A percentile compares a stretch with the other conserved stretches of the same genome.
These are phyloP conservation scores for Cartodere bifasciata DNA, from an alignment of 2,888 invertebrate genomes.

Conservation along the genomic window DNA sequence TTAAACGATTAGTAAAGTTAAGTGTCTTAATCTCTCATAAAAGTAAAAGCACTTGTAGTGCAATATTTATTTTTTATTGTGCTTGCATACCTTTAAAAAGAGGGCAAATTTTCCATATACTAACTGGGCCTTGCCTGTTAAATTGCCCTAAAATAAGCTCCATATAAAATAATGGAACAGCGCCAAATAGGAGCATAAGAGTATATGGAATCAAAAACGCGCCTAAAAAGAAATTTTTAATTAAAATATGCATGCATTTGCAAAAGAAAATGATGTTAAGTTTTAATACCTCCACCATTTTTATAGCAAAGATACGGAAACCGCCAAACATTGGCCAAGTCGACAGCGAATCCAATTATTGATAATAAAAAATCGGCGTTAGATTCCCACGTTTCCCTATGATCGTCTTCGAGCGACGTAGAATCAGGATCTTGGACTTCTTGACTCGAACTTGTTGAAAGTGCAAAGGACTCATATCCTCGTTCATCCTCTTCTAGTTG, in stretches of 20 bases:
- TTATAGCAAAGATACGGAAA: conserved; percentile 69
- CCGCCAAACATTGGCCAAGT: conserved; percentile 77
- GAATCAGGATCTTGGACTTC: conserved; percentile 29
- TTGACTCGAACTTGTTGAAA: conserved; percentile 33
- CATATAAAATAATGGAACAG: conserved; percentile 68
- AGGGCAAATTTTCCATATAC: conserved; percentile 72
- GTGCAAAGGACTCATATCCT: conserved; percentile 32
- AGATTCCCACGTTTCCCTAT: conserved; percentile 68
- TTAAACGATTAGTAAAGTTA: conserved; percentile 2
- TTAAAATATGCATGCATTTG: neutral
- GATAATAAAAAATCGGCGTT: conserved; percentile 71
- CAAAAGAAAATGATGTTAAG: conserved; percentile 4
- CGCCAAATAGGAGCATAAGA: conserved; percentile 62
- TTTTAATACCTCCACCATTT: conserved; percentile 58
- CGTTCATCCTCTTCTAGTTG: conserved; percentile 35
- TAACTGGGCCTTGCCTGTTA: conserved; percentile 63
- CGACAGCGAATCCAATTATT: conserved; percentile 76
- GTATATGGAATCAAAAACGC: conserved; percentile 67
- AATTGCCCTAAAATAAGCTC: conserved; percentile 66
- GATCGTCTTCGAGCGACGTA: conserved; percentile 34
- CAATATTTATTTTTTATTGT: too few relatives aligned
- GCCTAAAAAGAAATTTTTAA: conserved; percentile 35
- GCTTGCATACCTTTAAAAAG: conserved; percentile 57
- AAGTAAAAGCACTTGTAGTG: neutral
- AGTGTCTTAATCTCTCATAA: neutral